Conservation (phyloP, 2,113 vertebrate genomes). For the Tichodroma muraria region DNA sequence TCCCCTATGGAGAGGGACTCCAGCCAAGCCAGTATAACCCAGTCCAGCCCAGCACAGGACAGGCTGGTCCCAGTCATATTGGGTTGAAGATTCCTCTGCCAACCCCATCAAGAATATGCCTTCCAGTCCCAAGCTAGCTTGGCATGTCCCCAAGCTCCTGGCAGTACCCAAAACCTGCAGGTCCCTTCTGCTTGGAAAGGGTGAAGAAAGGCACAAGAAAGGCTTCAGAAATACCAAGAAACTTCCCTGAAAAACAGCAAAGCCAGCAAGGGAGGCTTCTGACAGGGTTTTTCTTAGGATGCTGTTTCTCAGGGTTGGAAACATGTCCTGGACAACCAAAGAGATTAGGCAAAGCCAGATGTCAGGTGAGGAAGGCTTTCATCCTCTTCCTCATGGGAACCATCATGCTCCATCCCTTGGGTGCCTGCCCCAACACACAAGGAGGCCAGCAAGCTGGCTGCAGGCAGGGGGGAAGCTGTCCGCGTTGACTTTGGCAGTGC, state of each 20-base stretch:
- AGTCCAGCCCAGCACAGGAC: background rate
- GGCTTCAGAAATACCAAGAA: background rate
- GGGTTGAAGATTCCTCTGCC: background rate
- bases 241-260: background rate
- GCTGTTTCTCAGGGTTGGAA: background rate
- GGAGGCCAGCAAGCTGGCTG: background rate
- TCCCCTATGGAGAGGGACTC: background rate
- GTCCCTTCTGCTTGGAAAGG: background rate
- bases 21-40: background rate
- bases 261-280: background rate
- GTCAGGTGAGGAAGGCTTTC: background rate
- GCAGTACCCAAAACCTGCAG: background rate
- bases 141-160: background rate
- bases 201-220: background rate
- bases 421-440: background rate
- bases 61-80: background rate
- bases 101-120: background rate
- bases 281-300: background rate
- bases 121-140: background rate
- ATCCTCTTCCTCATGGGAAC: background rate
- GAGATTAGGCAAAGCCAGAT: background rate
- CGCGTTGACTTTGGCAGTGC: constrained; percentile 17
- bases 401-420: background rate
- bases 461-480: background rate
- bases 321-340: background rate